Conservation (phyloP, 2,888 invertebrate species). For the Euplagia quadripunctaria region DNA sequence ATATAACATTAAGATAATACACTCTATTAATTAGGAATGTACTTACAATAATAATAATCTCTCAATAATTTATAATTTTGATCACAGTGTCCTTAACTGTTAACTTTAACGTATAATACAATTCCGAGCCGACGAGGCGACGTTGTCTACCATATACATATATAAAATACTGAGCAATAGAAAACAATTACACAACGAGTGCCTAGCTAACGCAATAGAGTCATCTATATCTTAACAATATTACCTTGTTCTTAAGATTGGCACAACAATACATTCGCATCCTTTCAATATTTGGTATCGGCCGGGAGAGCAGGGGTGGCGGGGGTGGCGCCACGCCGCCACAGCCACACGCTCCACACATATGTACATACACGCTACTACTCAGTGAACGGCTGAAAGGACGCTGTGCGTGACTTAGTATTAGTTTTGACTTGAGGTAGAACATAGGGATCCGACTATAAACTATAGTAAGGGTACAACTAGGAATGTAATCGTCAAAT, state of each 20-base stretch:
- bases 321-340: constrained; percentile 27
- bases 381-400: constrained; percentile 64
- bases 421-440: constrained; percentile 85
- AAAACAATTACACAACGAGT: constrained; percentile 83
- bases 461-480: constrained; percentile 80
- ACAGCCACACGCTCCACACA: constrained; percentile 38
- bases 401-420: constrained; percentile 82
- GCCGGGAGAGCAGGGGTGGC: constrained; percentile 38
- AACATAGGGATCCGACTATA: constrained; percentile 83
- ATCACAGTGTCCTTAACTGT: constrained; percentile 87
- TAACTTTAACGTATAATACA: constrained; percentile 86
- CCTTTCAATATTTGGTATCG: constrained; percentile 83
- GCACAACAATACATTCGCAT: constrained; percentile 79
- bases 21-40: constrained; percentile 85
- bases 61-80: constrained; percentile 88
- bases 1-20: constrained; percentile 82
- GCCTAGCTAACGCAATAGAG: constrained; percentile 80
- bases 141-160: constrained; percentile 68
- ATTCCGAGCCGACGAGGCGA: constrained; percentile 78
- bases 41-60: constrained; percentile 86
- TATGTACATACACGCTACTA: constrained; percentile 36
- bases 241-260: constrained; percentile 84
- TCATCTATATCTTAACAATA: constrained; percentile 83
- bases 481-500: constrained; percentile 84
- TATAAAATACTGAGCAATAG: constrained; percentile 87